Evolutionary conservation across 2,113 vertebrate genomes (phyloP), one percentile per base, ranked within the genome.

Genomic region (Pionites leucogaster): DNA sequence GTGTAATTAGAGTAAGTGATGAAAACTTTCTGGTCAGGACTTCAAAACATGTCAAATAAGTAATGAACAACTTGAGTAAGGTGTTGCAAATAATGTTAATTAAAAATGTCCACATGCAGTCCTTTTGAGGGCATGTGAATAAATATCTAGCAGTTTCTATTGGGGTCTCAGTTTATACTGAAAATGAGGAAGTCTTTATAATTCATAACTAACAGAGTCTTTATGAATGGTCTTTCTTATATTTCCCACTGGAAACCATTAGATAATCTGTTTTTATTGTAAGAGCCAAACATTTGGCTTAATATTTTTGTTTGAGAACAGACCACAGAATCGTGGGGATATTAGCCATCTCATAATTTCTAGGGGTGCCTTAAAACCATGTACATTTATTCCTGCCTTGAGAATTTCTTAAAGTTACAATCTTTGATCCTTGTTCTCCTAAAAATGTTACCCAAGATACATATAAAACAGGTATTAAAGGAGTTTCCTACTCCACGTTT

Each of bases 241-340:
- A 97, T 98, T 97, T 98, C 94, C 83, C 90, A 90, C 93, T 98
- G 97, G 96, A 98, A 98, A 97, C 81, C 90, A 98, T 98, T 97
- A 97, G 95, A 98, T 97, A 98, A 98, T 96, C 93, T 98, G 96
- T 98, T 98, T 98, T 98, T 97, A 86, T 96, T 97, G 96, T 97
- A 86, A 49, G 86, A 97, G 85, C 93, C 93, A 96, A 98, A 97
- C 82, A 96, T 95, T 97, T 93, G 89, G 94, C 88, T 97, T 96
- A 93, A 96, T 96, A 95, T 97, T 98, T 91, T 96, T 97, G 71
- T 93, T 95, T 97, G 78, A 96, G 95, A 96, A 88, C 85, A 97
- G 94, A 97, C 90, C 95, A 94, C 95, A 95, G 96, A 97, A 97
- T 97, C 55, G 12, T 69, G 86, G 74, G 90, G 94, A 96, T 97